Evolutionary conservation across 2,888 invertebrate genomes (phyloP), one percentile per base, ranked within the genome.

Genomic region (Halocaridina rubra): DNA sequence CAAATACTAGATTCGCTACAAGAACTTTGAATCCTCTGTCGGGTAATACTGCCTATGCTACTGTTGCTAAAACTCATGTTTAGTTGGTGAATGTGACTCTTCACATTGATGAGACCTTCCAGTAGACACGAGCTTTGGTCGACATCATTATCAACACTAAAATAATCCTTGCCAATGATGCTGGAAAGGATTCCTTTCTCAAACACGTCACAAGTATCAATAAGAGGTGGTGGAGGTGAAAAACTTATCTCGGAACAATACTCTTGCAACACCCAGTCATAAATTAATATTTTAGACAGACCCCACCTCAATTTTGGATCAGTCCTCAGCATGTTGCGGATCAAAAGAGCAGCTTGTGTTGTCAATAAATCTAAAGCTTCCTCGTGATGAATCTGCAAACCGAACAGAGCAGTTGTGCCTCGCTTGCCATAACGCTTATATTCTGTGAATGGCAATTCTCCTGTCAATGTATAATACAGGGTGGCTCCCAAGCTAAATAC

Each of bases 331-430:
- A 85, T 59, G 16, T 57, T 39, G 13, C 71, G 53, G 5, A 85
- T 24, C n/a, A 85, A 69, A 53, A 8, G 22, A 27, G 39, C 75
- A 19, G 80, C 61, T 24, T 85, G 33, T 30, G 53, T 67, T 13
- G 77, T 33, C 13, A 85, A 19, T 19, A 67, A 24, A 46, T 81
- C 79, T 29, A 86, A 27, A n/a, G 33, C 71, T n/a, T 86, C 86
- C 57, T 86, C 79, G 32, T 86, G 86, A n/a, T 81, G 81, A 13
- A 69, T 29, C 57, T 86, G 86, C 24, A 86, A 72, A n/a, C 86
- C 86, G 72, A 57, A 86, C 16, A 86, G 30, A 3, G 81, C 69
- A 59, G 86, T 86, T 10, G 81, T 81, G 27, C 72, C 67, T 27
- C 77, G 61, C 24, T 46, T 39, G 3, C 81, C 78, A 78, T 69